A percentile compares a stretch with the other conserved stretches of the same genome.
Conservation (phyloP, 2,888 invertebrate genomes). For the Ctenicera cuprea region DNA sequence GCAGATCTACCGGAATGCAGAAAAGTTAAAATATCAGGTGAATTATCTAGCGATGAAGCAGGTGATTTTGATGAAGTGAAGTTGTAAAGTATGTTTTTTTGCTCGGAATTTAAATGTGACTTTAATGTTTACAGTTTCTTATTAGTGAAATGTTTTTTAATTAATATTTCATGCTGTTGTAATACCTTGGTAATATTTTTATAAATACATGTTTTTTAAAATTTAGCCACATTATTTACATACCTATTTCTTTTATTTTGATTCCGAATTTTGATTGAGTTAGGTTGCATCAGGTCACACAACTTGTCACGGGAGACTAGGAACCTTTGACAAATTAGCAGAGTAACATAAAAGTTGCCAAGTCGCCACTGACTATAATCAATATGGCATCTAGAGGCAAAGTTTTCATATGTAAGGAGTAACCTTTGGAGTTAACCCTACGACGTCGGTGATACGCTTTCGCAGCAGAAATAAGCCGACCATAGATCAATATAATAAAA, state of each 20-base stretch:
- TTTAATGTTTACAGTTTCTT: not conserved
- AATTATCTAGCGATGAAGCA: not conserved
- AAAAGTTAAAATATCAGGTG: not conserved
- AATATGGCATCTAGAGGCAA: too few species aligned
- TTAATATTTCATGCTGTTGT: not conserved
- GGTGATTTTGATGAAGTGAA: not conserved
- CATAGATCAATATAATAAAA: too few species aligned
- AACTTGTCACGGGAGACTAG: not conserved
- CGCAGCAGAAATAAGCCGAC: too few species aligned
- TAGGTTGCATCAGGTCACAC: not conserved
- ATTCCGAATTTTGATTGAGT: not conserved
- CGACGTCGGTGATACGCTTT: too few species aligned
- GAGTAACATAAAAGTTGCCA: not conserved
- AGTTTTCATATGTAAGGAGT: too few species aligned
- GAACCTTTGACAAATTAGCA: not conserved
- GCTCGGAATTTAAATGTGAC: too few species aligned
- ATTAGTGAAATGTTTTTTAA: not conserved
- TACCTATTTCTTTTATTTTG: not conserved
- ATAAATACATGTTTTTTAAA: not conserved
- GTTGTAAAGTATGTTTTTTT: not conserved
- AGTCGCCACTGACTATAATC: not conserved
- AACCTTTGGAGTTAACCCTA: too few species aligned
- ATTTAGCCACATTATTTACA: not conserved
- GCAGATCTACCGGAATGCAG: not conserved
- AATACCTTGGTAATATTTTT: not conserved